phyloP scores from a whole-genome alignment of 2,113 vertebrate species.

The Prionailurus viverrinus region DNA sequence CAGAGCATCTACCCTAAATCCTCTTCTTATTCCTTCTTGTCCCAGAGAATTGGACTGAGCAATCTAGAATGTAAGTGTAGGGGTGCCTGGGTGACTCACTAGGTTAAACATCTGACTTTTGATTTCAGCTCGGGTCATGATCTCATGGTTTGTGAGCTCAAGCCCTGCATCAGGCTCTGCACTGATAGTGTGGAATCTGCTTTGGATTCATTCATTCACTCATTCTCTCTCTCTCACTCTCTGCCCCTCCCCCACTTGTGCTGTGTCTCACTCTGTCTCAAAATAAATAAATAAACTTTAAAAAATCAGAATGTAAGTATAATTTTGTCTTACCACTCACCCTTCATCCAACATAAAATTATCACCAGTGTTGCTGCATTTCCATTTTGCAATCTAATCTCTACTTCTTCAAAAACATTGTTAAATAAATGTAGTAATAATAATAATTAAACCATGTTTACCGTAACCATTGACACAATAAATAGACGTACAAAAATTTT shows the following conservation, averaged over 20 bases:
- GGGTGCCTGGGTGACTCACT: too few species aligned
- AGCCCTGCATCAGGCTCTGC: too few species aligned
- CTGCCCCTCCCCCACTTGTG: too few species aligned
- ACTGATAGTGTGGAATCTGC: too few species aligned
- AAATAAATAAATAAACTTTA: too few species aligned
- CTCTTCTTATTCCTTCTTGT: background rate
- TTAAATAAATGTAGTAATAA: background rate
- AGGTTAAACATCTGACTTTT: too few species aligned
- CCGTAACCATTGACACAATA: background rate
- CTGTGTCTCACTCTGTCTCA: too few species aligned
- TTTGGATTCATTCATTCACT: too few species aligned
- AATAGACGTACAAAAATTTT: background rate
- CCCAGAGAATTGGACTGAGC: background rate
- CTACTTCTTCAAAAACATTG: background rate
- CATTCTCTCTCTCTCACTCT: too few species aligned
- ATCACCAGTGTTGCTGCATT: background rate
- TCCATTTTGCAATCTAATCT: background rate
- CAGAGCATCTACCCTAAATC: background rate
- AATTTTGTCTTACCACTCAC: background rate
- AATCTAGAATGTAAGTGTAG: background rate
- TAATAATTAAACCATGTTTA: background rate
- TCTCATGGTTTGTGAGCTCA: too few species aligned
- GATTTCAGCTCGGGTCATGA: too few species aligned
- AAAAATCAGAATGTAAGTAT: background rate
- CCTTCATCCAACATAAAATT: background rate